Evolutionary conservation across 2,113 vertebrate species (phyloP).

Genomic region (Hippocampus abdominalis): DNA sequence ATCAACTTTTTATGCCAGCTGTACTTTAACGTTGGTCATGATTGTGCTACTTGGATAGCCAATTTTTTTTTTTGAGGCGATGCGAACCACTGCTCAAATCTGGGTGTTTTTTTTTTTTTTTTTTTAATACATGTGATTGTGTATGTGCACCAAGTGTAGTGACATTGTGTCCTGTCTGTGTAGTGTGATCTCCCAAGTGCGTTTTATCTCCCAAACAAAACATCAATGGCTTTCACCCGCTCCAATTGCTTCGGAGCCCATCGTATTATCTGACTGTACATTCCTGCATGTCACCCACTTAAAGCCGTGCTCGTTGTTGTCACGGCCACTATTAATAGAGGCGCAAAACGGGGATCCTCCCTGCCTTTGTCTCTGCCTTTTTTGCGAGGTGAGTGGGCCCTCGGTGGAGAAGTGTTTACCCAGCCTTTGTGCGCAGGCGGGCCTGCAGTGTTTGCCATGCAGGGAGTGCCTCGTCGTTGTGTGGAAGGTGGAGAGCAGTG

Average conservation of each 20-base stretch:
- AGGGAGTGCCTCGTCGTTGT: slow-evolving; percentile 64
- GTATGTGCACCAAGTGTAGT: too few species aligned
- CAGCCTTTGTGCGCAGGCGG: slow-evolving; percentile 61
- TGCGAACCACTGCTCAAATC: too few species aligned
- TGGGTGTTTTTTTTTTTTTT: too few species aligned
- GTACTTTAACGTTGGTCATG: neutral
- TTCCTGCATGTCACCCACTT: slow-evolving; percentile 57
- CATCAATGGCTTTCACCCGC: slow-evolving; percentile 2
- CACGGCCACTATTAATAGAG: slow-evolving; percentile 63
- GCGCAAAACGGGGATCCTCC: slow-evolving; percentile 61
- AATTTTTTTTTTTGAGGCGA: neutral
- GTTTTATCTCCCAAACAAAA: neutral
- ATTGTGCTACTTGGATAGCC: neutral
- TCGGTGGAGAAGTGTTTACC: slow-evolving; percentile 66
- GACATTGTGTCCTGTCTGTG: neutral
- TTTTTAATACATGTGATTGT: too few species aligned
- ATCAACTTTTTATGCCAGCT: too few species aligned
- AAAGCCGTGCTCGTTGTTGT: slow-evolving; percentile 57
- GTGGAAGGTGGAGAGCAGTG: slow-evolving; percentile 12
- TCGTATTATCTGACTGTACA: slow-evolving; percentile 45
- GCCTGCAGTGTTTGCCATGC: slow-evolving; percentile 67
- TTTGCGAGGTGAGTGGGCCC: slow-evolving; percentile 41
- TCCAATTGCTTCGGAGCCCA: slow-evolving; percentile 21
- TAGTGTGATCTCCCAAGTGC: neutral
- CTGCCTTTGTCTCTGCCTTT: slow-evolving; percentile 59